These are phyloP conservation scores for Leucopternis melanops DNA, from an alignment of 2,113 vertebrate species.

Conservation along the genomic window DNA sequence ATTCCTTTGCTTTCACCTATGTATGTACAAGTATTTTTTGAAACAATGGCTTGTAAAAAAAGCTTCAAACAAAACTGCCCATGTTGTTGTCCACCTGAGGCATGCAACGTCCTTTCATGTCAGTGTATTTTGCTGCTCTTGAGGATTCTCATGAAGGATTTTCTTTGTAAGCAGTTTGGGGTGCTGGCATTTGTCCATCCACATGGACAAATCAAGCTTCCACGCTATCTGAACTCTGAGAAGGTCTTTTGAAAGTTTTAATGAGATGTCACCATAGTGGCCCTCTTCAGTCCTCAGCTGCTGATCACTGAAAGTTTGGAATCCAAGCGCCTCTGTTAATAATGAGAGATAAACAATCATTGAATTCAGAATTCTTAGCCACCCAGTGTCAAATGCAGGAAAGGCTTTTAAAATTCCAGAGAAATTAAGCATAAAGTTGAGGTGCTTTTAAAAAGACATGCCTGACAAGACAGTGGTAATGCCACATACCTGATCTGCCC, in stretches of 20 bases:
- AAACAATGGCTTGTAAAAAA: not conserved
- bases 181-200: slow-evolving; percentile 36
- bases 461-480: not conserved
- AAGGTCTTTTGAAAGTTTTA: slow-evolving; percentile 54
- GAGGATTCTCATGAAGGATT: slow-evolving; percentile 5
- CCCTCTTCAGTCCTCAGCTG: not conserved
- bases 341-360: slow-evolving; percentile 25
- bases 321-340: slow-evolving; percentile 19
- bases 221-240: slow-evolving; percentile 24
- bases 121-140: not conserved
- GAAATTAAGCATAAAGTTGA: slow-evolving; percentile 18
- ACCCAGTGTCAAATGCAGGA: not conserved
- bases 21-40: not conserved
- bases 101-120: not conserved
- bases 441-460: not conserved
- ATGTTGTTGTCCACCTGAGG: not conserved
- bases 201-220: not conserved
- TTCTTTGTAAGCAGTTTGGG: slow-evolving; percentile 38
- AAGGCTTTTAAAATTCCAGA: slow-evolving; percentile 30
- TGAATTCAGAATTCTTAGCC: not conserved
- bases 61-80: not conserved
- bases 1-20: not conserved
- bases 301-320: slow-evolving; percentile 11
- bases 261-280: slow-evolving; percentile 32
- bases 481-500: not conserved